Evolutionary conservation across 1,140 invertebrate species (phyloP).

Genomic region (Aleiodes sp.): DNA sequence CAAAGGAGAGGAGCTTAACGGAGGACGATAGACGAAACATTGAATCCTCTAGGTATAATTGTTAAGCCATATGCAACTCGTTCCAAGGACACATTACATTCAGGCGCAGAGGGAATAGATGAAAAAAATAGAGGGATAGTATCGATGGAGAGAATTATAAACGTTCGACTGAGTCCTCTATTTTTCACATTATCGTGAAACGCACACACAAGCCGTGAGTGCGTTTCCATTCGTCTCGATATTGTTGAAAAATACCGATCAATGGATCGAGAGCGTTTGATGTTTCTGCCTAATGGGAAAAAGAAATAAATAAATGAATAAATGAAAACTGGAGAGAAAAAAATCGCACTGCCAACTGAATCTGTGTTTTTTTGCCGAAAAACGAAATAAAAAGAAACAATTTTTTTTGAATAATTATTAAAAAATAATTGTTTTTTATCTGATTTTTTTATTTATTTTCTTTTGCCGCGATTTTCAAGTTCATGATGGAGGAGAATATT

Average conservation of each 20-base stretch:
- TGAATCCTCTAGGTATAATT: background rate
- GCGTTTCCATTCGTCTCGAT: background rate
- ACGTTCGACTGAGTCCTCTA: background rate
- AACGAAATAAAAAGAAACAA: no score
- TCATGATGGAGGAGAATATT: background rate
- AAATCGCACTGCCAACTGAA: background rate
- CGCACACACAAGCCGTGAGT: background rate
- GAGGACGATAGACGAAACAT: background rate
- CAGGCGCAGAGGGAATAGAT: no score
- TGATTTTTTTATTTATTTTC: background rate
- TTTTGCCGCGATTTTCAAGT: background rate
- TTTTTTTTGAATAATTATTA: no score
- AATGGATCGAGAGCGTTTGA: background rate
- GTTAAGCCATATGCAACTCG: background rate
- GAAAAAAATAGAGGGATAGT: no score
- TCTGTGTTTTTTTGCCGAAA: background rate
- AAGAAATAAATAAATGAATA: no score
- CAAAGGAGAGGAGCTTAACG: conserved; percentile 5
- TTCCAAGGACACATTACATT: background rate
- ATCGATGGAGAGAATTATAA: background rate
- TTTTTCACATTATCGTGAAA: background rate
- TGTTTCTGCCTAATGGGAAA: background rate
- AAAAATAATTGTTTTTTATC: no score
- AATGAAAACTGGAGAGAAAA: no score
- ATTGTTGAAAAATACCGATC: background rate